These are phyloP conservation scores for Sarcophilus harrisii DNA, from an alignment of 2,797 vertebrate genomes.

Conservation along the genomic window DNA sequence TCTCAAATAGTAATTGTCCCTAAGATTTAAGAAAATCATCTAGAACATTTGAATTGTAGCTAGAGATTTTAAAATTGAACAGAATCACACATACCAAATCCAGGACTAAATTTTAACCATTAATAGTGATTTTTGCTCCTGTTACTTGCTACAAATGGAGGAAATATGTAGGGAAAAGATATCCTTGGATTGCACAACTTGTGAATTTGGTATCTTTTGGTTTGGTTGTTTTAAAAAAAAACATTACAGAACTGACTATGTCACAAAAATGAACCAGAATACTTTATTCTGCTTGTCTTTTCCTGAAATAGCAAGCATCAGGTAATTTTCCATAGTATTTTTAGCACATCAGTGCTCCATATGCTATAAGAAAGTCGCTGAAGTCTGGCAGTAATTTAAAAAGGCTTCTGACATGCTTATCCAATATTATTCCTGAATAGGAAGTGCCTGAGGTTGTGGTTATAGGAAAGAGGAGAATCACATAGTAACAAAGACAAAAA, in stretches of 20 bases:
- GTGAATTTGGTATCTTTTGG: conserved; percentile 40
- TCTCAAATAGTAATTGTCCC: not conserved
- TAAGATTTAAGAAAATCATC: not conserved
- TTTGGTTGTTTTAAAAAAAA: conserved; percentile 52
- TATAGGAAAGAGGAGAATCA: conserved; percentile 53
- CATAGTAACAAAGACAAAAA: conserved; percentile 57
- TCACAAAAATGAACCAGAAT: conserved; percentile 73
- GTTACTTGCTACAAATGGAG: not conserved
- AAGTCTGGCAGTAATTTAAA: conserved; percentile 74
- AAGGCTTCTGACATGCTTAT: conserved; percentile 73
- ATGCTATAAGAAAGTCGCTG: conserved; percentile 62
- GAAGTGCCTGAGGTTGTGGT: conserved; percentile 77
- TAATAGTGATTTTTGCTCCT: conserved; percentile 30
- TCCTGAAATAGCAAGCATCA: conserved; percentile 50
- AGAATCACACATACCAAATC: not conserved
- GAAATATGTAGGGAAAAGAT: conserved; percentile 33
- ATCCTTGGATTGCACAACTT: not conserved
- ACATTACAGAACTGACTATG: conserved; percentile 40
- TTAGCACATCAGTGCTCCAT: conserved; percentile 53
- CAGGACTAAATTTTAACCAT: conserved; percentile 14
- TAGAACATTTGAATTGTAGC: conserved; percentile 36
- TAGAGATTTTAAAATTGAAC: conserved; percentile 14
- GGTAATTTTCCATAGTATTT: conserved; percentile 56
- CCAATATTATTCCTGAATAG: conserved; percentile 66
- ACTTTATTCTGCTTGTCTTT: conserved; percentile 32